Evolutionary conservation across 2,797 vertebrate species (phyloP).

Genomic region (Valencia hispanica): DNA sequence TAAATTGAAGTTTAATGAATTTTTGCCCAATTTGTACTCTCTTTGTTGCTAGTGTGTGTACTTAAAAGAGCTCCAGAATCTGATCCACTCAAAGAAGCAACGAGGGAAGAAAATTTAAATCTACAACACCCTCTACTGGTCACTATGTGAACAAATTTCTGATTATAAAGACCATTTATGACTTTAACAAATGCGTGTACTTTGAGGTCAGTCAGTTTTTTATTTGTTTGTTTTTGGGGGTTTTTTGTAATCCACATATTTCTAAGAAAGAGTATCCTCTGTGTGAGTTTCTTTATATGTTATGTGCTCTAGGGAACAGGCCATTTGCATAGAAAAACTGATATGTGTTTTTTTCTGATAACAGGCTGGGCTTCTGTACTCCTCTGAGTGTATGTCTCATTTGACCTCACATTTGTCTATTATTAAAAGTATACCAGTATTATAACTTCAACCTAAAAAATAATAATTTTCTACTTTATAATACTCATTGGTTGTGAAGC

Average conservation of each 20-base stretch:
- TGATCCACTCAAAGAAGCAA: not conserved
- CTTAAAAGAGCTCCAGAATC: not conserved
- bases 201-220: not conserved
- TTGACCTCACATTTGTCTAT: constrained; percentile 5
- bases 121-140: constrained; percentile 64
- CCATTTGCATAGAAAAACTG: constrained; percentile 38
- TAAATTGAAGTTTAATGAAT: not conserved
- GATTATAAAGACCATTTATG: not conserved
- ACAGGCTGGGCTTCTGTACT: not conserved
- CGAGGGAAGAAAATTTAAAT: constrained; percentile 14
- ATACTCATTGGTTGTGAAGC: not conserved
- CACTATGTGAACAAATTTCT: not conserved
- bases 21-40: constrained; percentile 1
- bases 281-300: not conserved
- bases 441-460: not conserved
- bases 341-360: constrained; percentile 20
- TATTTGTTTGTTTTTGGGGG: no score
- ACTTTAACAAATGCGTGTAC: not conserved
- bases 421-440: not conserved
- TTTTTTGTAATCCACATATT: not conserved
- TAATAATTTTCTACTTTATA: no score
- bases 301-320: not conserved
- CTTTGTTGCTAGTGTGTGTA: not conserved
- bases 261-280: not conserved
- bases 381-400: not conserved